Evolutionary conservation across 2,888 invertebrate genomes (phyloP).

Genomic region (Chesias legatella): DNA sequence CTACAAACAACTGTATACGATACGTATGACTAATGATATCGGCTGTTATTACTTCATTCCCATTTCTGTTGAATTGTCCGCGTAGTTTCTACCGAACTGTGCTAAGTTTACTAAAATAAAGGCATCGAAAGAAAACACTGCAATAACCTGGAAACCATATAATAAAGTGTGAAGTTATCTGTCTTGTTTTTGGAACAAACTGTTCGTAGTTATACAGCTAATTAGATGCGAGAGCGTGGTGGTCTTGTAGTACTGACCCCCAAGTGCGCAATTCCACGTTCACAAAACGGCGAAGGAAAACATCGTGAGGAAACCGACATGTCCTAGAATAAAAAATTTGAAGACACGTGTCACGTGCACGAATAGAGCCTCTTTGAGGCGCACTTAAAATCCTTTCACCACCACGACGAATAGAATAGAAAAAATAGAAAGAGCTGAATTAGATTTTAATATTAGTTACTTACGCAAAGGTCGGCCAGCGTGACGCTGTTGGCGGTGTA

Average conservation of each 20-base stretch:
- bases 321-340: too few species aligned
- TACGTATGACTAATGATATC: constrained; percentile 59
- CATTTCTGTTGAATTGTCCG: constrained; percentile 13
- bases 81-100: constrained; percentile 19
- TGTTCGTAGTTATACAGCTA: too few species aligned
- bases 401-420: background rate
- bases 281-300: too few species aligned
- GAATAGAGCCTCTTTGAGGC: too few species aligned
- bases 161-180: background rate
- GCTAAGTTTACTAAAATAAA: constrained; percentile 4
- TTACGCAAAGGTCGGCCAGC: constrained; percentile 92
- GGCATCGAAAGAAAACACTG: background rate
- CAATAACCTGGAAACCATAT: background rate
- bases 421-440: too few species aligned
- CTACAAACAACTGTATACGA: constrained; percentile 48
- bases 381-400: too few species aligned
- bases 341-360: too few species aligned
- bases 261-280: too few species aligned
- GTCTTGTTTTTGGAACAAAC: background rate
- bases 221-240: too few species aligned
- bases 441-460: constrained; percentile 60
- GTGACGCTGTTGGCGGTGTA: constrained; percentile 97
- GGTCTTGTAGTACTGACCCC: too few species aligned
- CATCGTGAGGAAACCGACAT: too few species aligned
- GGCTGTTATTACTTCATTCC: constrained; percentile 55